Conservation (phyloP, 2,113 vertebrate species). For the Eretmochelys imbricata region DNA sequence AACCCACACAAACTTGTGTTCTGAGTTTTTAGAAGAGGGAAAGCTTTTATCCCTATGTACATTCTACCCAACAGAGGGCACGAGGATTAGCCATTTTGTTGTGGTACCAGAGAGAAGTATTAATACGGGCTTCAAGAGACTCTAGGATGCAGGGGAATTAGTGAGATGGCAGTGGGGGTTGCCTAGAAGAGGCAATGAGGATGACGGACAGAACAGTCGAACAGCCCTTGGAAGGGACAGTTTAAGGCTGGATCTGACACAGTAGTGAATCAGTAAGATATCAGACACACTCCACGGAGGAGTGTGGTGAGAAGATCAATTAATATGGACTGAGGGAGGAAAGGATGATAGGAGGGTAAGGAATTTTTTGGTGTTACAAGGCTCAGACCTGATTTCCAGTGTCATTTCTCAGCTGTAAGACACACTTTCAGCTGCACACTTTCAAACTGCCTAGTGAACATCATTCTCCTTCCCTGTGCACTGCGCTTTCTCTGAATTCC, state of each 20-base stretch:
- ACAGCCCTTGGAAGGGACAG: neutral
- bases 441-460: neutral
- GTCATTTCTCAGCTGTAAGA: neutral
- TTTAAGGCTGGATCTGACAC: neutral
- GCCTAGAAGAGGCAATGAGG: neutral
- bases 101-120: neutral
- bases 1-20: conserved; percentile 28
- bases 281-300: rapidly evolving
- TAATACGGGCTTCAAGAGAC: conserved; percentile 5
- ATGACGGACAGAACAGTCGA: neutral
- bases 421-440: neutral
- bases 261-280: conserved; percentile 7
- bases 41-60: conserved; percentile 6
- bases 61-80: conserved; percentile 54
- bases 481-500: neutral
- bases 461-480: neutral
- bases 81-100: conserved; percentile 5
- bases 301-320: rapidly evolving
- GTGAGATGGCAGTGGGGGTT: neutral
- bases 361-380: neutral
- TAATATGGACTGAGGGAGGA: neutral
- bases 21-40: conserved; percentile 9
- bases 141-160: conserved; percentile 22
- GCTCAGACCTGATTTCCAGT: neutral
- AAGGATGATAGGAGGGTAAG: neutral